Percentiles rank a stretch among this genome's conserved stretches.
These are phyloP conservation scores for Campylorhamphus procurvoides DNA, from an alignment of 2,113 vertebrate species.

Conservation along the genomic window DNA sequence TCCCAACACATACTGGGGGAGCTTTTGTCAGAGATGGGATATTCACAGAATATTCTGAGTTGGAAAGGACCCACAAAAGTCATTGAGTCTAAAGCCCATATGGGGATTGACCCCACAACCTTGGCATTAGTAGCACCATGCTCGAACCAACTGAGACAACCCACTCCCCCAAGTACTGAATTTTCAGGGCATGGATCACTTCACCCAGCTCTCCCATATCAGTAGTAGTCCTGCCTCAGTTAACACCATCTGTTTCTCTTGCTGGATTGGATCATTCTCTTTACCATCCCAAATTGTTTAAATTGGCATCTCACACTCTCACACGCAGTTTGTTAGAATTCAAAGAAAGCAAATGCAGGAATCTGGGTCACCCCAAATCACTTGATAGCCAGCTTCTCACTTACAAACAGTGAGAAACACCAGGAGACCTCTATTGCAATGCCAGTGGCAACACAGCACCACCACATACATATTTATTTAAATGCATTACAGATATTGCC, in stretches of 20 bases:
- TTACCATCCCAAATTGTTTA: not conserved
- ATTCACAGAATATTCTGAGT: not conserved
- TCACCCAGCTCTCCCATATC: not conserved
- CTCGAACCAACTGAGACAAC: not conserved
- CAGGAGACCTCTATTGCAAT: not conserved
- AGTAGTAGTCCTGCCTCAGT: not conserved
- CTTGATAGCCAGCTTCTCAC: not conserved
- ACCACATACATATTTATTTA: not conserved
- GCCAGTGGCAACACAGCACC: not conserved
- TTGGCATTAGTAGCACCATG: not conserved
- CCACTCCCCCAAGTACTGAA: not conserved
- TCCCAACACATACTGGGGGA: fast-evolving
- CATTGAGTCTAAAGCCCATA: not conserved
- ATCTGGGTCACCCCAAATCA: not conserved
- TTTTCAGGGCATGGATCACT: not conserved
- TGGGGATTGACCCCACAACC: not conserved
- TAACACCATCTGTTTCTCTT: not conserved
- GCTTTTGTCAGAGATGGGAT: not conserved
- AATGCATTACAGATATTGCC: not conserved
- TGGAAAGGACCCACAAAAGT: not conserved
- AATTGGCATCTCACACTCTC: not conserved
- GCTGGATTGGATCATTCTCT: not conserved
- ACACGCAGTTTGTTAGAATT: not conserved
- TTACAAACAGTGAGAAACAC: not conserved
- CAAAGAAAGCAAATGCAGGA: not conserved